phyloP scores from a whole-genome alignment of 2,888 invertebrate genomes.

The Gandaritis pyraliata region DNA sequence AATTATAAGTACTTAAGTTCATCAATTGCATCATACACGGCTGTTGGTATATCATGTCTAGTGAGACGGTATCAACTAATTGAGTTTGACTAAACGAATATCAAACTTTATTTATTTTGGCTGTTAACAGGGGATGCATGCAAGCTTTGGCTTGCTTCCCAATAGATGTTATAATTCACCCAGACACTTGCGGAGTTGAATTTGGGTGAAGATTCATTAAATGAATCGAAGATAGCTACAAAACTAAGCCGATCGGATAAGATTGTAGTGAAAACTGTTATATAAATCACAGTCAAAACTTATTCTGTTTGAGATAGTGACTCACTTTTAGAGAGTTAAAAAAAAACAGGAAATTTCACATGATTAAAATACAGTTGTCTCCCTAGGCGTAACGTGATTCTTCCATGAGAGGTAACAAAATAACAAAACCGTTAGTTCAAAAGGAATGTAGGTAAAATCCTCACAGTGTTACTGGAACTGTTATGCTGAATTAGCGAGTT shows the following conservation, averaged over 20 bases:
- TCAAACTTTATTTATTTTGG: slow-evolving; percentile 60
- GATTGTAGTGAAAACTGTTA: slow-evolving; percentile 5
- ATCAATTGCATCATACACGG: neutral
- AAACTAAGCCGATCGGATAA: neutral
- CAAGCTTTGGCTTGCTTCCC: slow-evolving; percentile 53
- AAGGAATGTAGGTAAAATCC: slow-evolving; percentile 1
- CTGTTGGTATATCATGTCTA: slow-evolving; percentile 19
- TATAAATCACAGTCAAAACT: neutral
- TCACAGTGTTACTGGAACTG: slow-evolving; percentile 1
- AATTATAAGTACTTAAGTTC: too few relatives aligned
- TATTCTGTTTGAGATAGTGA: neutral
- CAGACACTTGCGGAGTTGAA: slow-evolving; percentile 49
- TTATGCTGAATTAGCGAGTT: slow-evolving; percentile 35
- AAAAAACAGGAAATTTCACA: too few relatives aligned
- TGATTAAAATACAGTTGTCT: neutral
- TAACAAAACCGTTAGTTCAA: slow-evolving; percentile 8
- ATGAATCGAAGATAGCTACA: slow-evolving; percentile 25
- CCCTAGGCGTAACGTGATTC: slow-evolving; percentile 9
- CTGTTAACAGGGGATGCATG: slow-evolving; percentile 54
- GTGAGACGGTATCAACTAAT: slow-evolving; percentile 25
- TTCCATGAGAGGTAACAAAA: neutral
- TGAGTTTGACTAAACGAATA: slow-evolving; percentile 26
- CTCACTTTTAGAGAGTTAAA: neutral
- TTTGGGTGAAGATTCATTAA: slow-evolving; percentile 32
- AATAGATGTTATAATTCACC: slow-evolving; percentile 62